phyloP scores from a whole-genome alignment of 2,888 invertebrate species.

The Parapristionchus giblindavisi region DNA sequence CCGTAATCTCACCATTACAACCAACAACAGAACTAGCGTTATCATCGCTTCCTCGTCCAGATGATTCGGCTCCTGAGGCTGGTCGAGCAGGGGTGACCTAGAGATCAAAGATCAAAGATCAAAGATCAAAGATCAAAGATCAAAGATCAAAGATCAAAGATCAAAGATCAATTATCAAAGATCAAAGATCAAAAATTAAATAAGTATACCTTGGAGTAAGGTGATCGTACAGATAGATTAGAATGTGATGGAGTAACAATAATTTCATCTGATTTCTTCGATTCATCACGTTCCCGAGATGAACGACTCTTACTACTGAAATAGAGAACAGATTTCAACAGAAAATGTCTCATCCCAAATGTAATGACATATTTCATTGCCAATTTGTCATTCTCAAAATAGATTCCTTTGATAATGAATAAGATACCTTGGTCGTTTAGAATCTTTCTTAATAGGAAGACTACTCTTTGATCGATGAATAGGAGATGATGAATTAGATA shows the following conservation, averaged over 20 bases:
- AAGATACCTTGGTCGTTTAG: no score
- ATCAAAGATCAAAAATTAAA: no score
- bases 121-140: not conserved
- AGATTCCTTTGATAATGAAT: no score
- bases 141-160: not conserved
- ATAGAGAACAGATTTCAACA: no score
- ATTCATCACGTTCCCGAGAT: conserved; percentile 25
- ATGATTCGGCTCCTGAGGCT: conserved; percentile 38
- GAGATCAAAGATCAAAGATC: not conserved
- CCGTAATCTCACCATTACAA: not conserved
- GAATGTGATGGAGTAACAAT: conserved; percentile 14
- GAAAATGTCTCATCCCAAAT: no score
- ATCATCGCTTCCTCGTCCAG: conserved; percentile 44
- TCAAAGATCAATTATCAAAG: not conserved
- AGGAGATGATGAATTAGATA: conserved; percentile 42
- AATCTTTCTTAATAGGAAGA: conserved; percentile 28
- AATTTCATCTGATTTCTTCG: conserved; percentile 66
- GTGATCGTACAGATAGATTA: conserved; percentile 67
- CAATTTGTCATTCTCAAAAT: no score
- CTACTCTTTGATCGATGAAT: conserved; percentile 28
- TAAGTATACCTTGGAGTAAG: conserved; percentile 70
- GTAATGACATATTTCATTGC: no score
- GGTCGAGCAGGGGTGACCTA: conserved; percentile 39
- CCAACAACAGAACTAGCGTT: conserved; percentile 37
- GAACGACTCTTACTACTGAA: conserved; percentile 17